phyloP scores from a whole-genome alignment of 2,888 invertebrate species.

The Drosophila testacea region DNA sequence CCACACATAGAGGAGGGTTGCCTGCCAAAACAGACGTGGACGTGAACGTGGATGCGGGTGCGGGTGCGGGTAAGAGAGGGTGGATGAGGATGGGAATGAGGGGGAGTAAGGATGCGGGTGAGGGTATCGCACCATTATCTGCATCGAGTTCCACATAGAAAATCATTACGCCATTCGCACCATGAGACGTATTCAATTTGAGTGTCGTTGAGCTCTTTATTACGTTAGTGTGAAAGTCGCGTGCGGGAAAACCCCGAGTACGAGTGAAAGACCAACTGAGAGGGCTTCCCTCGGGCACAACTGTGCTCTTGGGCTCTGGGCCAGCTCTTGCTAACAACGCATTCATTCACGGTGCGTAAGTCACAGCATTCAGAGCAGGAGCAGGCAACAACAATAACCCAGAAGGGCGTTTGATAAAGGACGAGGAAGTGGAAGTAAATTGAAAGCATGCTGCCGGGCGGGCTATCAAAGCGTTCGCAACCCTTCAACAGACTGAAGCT shows the following conservation, averaged over 20 bases:
- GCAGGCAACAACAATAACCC: conserved; percentile 54
- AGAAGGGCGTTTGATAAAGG: conserved; percentile 38
- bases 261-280: conserved; percentile 10
- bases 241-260: conserved; percentile 69
- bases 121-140: conserved; percentile 71
- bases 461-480: conserved; percentile 59
- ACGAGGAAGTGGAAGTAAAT: conserved; percentile 74
- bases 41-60: conserved; percentile 22
- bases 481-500: conserved; percentile 65
- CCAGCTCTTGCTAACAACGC: conserved; percentile 52
- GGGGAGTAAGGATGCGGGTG: conserved; percentile 22
- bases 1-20: conserved; percentile 36
- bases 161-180: conserved; percentile 84
- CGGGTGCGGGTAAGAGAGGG: conserved; percentile 21
- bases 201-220: conserved; percentile 85
- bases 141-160: conserved; percentile 80
- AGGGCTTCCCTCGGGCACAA: conserved; percentile 48
- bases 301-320: conserved; percentile 10
- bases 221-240: conserved; percentile 84
- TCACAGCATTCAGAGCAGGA: conserved; percentile 61
- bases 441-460: conserved; percentile 75
- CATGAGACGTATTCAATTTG: conserved; percentile 83
- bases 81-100: conserved; percentile 1
- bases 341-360: conserved; percentile 81
- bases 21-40: conserved; percentile 20